Percentiles rank a stretch among this genome's conserved stretches.
Evolutionary conservation across 2,113 vertebrate species (phyloP).

Genomic region (Cyprinodon tularosa): DNA sequence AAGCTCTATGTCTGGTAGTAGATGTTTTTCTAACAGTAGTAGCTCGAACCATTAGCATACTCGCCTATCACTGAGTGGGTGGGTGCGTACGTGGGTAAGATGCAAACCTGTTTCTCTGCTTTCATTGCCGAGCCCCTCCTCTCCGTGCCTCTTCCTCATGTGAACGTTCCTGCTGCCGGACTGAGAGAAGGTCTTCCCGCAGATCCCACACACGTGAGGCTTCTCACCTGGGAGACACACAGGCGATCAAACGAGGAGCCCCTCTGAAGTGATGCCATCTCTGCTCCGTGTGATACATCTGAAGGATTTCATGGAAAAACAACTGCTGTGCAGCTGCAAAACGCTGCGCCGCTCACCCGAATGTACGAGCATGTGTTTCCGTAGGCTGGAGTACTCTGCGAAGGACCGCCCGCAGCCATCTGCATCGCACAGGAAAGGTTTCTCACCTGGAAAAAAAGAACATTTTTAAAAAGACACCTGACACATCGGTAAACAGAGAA

Average conservation of each 20-base stretch:
- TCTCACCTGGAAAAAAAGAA: conserved; percentile 85
- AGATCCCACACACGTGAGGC: conserved; percentile 94
- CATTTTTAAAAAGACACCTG: conserved; percentile 13
- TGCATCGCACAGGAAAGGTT: conserved; percentile 94
- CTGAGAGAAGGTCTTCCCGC: conserved; percentile 97
- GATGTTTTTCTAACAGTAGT: background rate
- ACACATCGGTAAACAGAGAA: conserved; percentile 3
- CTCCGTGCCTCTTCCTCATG: conserved; percentile 92
- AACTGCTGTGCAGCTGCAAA: conserved; percentile 17
- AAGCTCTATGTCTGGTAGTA: no score
- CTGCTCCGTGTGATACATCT: conserved; percentile 1
- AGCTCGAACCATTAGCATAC: conserved; percentile 40
- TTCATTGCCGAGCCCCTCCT: conserved; percentile 68
- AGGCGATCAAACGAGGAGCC: background rate
- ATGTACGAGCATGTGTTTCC: conserved; percentile 98
- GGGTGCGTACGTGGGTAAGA: background rate
- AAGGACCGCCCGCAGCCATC: conserved; percentile 96
- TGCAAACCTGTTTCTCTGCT: conserved; percentile 74
- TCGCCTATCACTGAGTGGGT: conserved; percentile 13
- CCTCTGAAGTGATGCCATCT: background rate
- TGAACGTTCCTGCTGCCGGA: conserved; percentile 98
- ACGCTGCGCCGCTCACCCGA: conserved; percentile 83
- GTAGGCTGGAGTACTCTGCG: conserved; percentile 97
- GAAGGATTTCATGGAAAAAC: conserved; percentile 1
- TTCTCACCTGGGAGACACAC: conserved; percentile 86